Base-by-base conservation (phyloP, 1,140 invertebrate genomes). In the Saccostrea echinata region DNA sequence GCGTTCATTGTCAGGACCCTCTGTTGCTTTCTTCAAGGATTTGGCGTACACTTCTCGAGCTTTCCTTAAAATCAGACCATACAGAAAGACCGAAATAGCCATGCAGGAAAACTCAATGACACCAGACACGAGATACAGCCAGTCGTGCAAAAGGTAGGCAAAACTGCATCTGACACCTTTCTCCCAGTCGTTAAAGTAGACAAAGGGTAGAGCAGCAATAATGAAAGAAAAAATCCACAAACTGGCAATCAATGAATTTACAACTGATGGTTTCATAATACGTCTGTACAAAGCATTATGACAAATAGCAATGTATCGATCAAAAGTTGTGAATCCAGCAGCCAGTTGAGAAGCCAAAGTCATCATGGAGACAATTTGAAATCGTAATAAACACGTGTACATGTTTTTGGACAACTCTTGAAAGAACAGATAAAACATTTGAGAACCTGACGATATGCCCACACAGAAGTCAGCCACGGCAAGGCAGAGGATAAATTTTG, bases 271-370 rank as follows among this genome's bases (percentile, higher is more conserved):
- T 24, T 71, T 88, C 84, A 91, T 90, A 9, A 91, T 52, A 43
- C 71, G 85, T 0, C 12, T 18, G 30, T 91, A 86, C n/a, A 86
- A 76, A 8, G 85, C 87, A 30, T 33, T 61, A 81, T 84, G 85
- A 52, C 88, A 91, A 57, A 91, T 88, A 8, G 90, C 90, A 9
- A 91, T 80, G 84, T 87, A 91, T 35, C 90, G 71, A 80, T 91
- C 90, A 30, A 88, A 43, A 3, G 88, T 91, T n/a, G 86, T 88
- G 57, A 91, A 87, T 16, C 85, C 57, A 21, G 87, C 86, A 27
- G 85, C 89, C 0, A 91, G 30, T 24, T 88, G 88, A 9, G 90
- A 91, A 9, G 84, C 84, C 24, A 86, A 71, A 21, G 88, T 88
- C 84, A 87, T 88, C 52, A 87, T 85, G 16, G 82, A 68, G 6